Evolutionary conservation across 2,113 vertebrate species (phyloP), one percentile per base, ranked within the genome.

Genomic region (Carassius auratus): DNA sequence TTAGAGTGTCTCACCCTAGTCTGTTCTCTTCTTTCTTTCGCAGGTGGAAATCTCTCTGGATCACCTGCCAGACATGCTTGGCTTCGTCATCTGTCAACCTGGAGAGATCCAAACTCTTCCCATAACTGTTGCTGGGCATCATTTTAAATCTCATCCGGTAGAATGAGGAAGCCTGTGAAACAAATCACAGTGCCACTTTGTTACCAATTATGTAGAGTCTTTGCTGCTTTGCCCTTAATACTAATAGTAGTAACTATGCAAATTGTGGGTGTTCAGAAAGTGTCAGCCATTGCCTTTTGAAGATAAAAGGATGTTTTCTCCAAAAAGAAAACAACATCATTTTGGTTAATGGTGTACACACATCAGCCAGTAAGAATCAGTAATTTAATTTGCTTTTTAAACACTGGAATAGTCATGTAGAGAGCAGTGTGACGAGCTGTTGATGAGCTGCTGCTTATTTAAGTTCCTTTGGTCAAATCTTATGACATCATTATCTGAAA

Each of bases 81-180:
- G 96, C 97, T 89, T 99, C 98, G 8, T 97, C 97, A 1, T 98
- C 97, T 0, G 96, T 97, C n/a, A 99, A 95, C 88, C 93, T 95
- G 91, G 97, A 97, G 15, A 99, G 95, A 89, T 99, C 97, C 93
- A 99, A 93, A 88, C 95, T 98, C 89, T 91, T 95, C 57, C 93
- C 96, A 92, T 95, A 93, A 62, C 79, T 14, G 15, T 79, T 81
- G 26, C 78, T 87, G 26, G 83, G 86, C 91, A 94, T 89, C 13
- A 84, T 89, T 62, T 69, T 59, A 3, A 78, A 66, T 78, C 33
- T 83, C 50, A 50, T n/a, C 14, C 55, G 15, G 42, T 33, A 52
- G 4, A 50, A 38, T n/a, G 21, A 42, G 23, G 21, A 71, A 23
- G n/a, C 45, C 75, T 45, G 14, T 42, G 8, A 45, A 85, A 6